Percentiles rank a stretch among this genome's conserved stretches.
Evolutionary conservation across 2,113 vertebrate species (phyloP).

Genomic region (Trematomus loennbergii): DNA sequence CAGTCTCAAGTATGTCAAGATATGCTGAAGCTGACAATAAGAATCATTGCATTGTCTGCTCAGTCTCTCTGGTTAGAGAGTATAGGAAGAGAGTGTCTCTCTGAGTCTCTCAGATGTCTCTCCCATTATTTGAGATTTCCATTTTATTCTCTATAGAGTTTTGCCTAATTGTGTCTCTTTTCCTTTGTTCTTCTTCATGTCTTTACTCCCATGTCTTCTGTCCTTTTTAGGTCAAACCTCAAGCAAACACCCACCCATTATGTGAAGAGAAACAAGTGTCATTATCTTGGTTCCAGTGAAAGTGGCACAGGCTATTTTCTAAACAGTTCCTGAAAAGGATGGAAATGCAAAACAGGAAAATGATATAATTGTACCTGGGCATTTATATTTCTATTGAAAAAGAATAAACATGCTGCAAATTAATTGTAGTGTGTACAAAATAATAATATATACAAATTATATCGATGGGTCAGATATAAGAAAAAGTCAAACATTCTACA

Average conservation of each 20-base stretch:
- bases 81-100: neutral
- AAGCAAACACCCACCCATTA: neutral
- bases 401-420: neutral
- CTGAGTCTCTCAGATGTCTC: slow-evolving; percentile 19
- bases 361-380: neutral
- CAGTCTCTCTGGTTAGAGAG: slow-evolving; percentile 15
- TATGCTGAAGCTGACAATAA: slow-evolving; percentile 26
- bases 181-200: neutral
- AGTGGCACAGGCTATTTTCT: neutral
- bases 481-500: neutral
- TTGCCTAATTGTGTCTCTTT: neutral
- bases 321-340: neutral
- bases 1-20: slow-evolving; percentile 18
- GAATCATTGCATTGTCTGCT: neutral
- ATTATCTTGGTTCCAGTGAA: neutral
- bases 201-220: slow-evolving; percentile 7
- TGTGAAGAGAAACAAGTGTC: neutral
- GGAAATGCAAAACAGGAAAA: neutral
- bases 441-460: neutral
- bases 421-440: neutral
- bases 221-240: slow-evolving; percentile 15
- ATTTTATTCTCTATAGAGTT: neutral
- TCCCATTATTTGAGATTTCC: slow-evolving; percentile 11
- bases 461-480: neutral
- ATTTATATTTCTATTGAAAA: neutral